These are phyloP conservation scores for Crotophaga sulcirostris DNA, from an alignment of 2,113 vertebrate species.

Conservation along the genomic window DNA sequence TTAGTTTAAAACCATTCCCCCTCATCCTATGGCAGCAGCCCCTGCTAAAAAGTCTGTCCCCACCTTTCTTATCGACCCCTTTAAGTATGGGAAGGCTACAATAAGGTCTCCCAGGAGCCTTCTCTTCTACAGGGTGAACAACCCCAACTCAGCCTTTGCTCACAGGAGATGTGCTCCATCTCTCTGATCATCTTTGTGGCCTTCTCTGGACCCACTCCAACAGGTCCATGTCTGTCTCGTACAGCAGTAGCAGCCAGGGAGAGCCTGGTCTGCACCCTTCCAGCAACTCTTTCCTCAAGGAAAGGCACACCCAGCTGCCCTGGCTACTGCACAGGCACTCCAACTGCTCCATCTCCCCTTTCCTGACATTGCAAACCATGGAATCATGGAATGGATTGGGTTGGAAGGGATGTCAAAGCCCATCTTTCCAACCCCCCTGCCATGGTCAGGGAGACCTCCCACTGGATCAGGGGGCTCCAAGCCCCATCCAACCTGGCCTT, in stretches of 20 bases:
- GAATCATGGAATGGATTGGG: no score
- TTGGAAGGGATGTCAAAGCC: no score
- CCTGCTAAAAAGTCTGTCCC: background rate
- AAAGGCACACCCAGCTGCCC: background rate
- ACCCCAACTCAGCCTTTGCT: background rate
- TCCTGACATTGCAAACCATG: background rate
- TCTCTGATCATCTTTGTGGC: rapidly evolving
- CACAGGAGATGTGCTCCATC: rapidly evolving
- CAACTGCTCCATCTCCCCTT: background rate
- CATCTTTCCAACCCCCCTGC: no score
- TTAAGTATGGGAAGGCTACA: rapidly evolving
- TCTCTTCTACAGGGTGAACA: background rate
- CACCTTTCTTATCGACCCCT: background rate
- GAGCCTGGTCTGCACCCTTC: background rate
- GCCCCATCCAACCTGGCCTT: no score
- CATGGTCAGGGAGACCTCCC: no score
- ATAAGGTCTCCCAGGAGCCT: background rate
- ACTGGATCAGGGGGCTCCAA: no score
- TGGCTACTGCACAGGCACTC: background rate
- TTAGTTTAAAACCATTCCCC: background rate
- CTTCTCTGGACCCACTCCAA: background rate
- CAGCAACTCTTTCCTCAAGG: background rate
- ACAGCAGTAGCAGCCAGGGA: rapidly evolving
- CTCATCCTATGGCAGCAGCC: rapidly evolving
- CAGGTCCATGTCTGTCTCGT: background rate